phyloP scores from a whole-genome alignment of 2,888 invertebrate genomes.

The Chorisops tibialis region DNA sequence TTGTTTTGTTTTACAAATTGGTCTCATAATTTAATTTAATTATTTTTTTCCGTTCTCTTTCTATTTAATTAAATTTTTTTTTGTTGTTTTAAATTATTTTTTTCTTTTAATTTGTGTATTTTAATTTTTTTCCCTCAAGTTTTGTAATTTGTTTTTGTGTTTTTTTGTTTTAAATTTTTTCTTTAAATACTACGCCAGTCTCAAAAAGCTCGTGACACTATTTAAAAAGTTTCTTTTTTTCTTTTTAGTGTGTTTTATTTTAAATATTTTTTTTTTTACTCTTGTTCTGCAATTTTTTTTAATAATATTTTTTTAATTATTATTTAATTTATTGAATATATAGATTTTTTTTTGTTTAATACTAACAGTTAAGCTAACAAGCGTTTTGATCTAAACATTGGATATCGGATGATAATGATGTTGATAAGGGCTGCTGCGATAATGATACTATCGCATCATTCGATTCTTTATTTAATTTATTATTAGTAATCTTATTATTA shows the following conservation, averaged over 20 bases:
- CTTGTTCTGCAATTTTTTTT: constrained; percentile 32
- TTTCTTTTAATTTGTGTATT: not conserved
- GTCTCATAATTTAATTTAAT: constrained; percentile 14
- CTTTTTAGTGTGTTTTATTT: constrained; percentile 34
- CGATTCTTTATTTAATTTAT: constrained; percentile 18
- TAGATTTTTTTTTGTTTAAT: constrained; percentile 26
- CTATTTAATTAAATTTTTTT: not conserved
- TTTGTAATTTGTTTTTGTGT: not conserved
- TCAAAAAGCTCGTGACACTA: constrained; percentile 53
- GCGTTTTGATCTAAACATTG: constrained; percentile 36
- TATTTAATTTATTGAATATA: constrained; percentile 22
- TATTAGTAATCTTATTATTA: constrained; percentile 28
- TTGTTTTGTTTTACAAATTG: constrained; percentile 23
- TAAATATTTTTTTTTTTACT: constrained; percentile 35
- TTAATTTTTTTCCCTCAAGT: not conserved
- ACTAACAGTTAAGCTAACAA: constrained; percentile 39
- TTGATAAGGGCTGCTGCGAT: constrained; percentile 37
- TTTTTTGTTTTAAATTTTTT: constrained; percentile 29
- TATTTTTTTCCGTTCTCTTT: not conserved
- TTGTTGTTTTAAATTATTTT: not conserved
- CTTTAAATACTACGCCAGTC: constrained; percentile 53
- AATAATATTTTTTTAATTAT: constrained; percentile 13
- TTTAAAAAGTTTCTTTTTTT: constrained; percentile 36
- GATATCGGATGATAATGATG: constrained; percentile 37
- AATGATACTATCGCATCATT: not conserved